These are phyloP conservation scores for Gymnothorax reevesii DNA, from an alignment of 2,797 vertebrate genomes.

Conservation along the genomic window DNA sequence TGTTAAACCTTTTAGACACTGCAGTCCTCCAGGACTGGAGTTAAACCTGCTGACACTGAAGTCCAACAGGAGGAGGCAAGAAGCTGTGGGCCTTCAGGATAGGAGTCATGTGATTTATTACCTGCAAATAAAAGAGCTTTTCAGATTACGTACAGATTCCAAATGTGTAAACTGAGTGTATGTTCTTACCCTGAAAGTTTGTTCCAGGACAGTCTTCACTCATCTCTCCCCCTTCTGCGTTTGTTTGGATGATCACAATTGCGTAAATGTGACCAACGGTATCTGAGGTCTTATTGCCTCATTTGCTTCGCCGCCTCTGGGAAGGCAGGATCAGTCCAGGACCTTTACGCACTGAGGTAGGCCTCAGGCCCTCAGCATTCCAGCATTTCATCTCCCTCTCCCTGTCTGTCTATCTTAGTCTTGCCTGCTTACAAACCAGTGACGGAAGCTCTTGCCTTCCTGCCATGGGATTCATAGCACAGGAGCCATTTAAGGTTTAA, in stretches of 20 bases:
- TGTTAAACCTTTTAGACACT: too few species aligned
- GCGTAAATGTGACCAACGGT: not conserved
- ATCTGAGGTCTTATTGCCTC: not conserved
- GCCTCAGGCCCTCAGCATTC: not conserved
- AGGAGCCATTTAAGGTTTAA: not conserved
- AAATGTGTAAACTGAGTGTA: not conserved
- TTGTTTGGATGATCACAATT: not conserved
- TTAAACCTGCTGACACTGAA: too few species aligned
- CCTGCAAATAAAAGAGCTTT: not conserved
- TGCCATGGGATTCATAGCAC: not conserved
- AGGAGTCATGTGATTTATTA: not conserved
- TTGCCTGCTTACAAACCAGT: not conserved
- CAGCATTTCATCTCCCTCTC: constrained; percentile 23
- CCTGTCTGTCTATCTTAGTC: constrained; percentile 20
- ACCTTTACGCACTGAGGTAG: not conserved
- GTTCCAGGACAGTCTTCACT: not conserved
- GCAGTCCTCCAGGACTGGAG: too few species aligned
- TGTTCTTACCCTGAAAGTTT: not conserved
- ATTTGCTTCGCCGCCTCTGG: not conserved
- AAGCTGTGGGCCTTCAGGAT: too few species aligned
- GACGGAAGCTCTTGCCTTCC: not conserved
- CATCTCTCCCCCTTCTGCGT: not conserved
- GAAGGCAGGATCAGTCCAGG: not conserved
- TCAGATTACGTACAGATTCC: not conserved
- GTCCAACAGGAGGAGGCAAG: too few species aligned